Evolutionary conservation across 2,113 vertebrate genomes (phyloP).

Genomic region (Trochalopteron elliotii): DNA sequence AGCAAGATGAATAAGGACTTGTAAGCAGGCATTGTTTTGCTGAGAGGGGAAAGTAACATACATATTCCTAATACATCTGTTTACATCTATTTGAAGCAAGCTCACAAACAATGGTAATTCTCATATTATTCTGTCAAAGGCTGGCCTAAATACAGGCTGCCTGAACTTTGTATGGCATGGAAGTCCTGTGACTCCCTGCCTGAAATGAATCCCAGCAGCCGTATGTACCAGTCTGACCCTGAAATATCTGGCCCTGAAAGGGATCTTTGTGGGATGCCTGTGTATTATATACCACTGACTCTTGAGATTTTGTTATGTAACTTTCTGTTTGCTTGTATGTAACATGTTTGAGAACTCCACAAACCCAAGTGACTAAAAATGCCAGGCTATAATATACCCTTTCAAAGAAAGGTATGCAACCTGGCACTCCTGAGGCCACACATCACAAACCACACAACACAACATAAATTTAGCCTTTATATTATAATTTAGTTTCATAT

Average conservation of each 20-base stretch:
- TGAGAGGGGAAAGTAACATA: background rate
- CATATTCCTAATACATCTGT: background rate
- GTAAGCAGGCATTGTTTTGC: background rate
- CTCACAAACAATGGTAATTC: background rate
- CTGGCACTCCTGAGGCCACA: background rate
- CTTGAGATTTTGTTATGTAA: background rate
- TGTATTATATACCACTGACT: fast-evolving
- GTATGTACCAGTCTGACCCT: background rate
- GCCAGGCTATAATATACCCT: background rate
- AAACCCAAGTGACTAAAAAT: background rate
- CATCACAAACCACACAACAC: background rate
- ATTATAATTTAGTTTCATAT: background rate
- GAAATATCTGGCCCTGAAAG: background rate
- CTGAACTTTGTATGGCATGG: background rate
- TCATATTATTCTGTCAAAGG: background rate
- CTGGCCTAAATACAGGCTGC: background rate
- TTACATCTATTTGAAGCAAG: background rate
- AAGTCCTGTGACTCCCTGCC: background rate
- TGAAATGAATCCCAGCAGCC: background rate
- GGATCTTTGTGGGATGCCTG: background rate
- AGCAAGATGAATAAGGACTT: background rate
- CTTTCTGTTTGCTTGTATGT: background rate
- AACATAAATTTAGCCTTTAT: background rate
- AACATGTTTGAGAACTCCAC: background rate
- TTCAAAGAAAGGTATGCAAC: background rate